Conservation (phyloP, 2,888 invertebrate genomes). For the Troides aeacus region DNA sequence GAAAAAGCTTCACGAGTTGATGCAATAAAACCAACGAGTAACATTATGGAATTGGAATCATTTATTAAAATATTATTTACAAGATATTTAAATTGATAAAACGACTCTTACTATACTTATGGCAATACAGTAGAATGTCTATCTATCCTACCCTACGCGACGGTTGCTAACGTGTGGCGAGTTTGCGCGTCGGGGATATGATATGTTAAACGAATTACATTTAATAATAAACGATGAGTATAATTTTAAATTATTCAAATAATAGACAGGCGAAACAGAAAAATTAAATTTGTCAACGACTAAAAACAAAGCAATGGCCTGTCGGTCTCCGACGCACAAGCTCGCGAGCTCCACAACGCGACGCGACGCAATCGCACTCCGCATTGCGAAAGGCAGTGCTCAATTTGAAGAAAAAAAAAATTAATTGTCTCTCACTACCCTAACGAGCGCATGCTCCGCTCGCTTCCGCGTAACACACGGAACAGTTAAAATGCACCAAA, state of each 20-base stretch:
- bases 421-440: neutral
- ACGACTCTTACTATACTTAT: slow-evolving; percentile 50
- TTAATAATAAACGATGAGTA: neutral
- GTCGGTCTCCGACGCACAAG: slow-evolving; percentile 16
- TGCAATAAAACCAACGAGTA: slow-evolving; percentile 37
- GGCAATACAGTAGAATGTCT: slow-evolving; percentile 45
- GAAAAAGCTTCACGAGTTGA: no score
- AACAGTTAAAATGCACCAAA: slow-evolving; percentile 2
- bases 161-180: slow-evolving; percentile 7
- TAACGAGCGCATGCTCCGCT: neutral
- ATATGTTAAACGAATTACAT: neutral
- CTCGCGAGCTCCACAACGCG: neutral
- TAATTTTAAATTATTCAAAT: neutral
- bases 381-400: slow-evolving; percentile 6
- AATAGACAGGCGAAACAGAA: neutral
- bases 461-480: slow-evolving; percentile 3
- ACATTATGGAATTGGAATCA: slow-evolving; percentile 61
- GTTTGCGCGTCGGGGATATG: neutral
- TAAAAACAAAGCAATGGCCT: neutral
- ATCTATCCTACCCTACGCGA: slow-evolving; percentile 31
- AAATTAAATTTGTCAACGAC: no score
- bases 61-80: slow-evolving; percentile 66
- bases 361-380: slow-evolving; percentile 1
- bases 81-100: slow-evolving; percentile 45
- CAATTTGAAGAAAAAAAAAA: slow-evolving; percentile 9